Percentiles rank a stretch among this genome's conserved stretches.
phyloP scores from a whole-genome alignment of 1,140 invertebrate species.

The Pachyrhynchus sulphureomaculatus region DNA sequence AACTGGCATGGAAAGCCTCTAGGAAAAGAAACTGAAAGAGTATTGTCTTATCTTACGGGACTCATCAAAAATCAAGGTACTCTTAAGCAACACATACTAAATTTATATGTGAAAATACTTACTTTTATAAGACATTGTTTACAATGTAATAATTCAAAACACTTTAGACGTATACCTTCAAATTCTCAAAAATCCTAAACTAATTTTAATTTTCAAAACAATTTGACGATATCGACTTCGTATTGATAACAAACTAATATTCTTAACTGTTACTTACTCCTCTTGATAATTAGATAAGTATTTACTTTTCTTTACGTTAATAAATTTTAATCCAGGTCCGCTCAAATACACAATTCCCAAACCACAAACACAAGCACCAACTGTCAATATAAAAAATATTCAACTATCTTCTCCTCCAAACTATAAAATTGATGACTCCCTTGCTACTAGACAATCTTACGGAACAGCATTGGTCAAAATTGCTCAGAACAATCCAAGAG shows the following conservation, averaged over 20 bases:
- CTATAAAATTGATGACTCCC: conserved; percentile 77
- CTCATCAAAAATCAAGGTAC: conserved; percentile 64
- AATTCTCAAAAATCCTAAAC: too few species aligned
- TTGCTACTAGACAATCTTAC: conserved; percentile 94
- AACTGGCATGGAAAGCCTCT: conserved; percentile 98
- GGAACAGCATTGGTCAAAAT: conserved; percentile 83
- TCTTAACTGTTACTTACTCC: too few species aligned
- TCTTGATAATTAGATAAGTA: too few species aligned
- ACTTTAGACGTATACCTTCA: too few species aligned
- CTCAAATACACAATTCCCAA: conserved; percentile 49
- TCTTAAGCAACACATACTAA: too few species aligned
- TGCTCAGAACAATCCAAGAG: conserved; percentile 78
- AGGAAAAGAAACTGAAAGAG: conserved; percentile 74
- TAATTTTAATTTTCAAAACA: too few species aligned
- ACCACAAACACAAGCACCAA: conserved; percentile 67
- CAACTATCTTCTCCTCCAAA: conserved; percentile 77
- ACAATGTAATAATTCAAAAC: too few species aligned
- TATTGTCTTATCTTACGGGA: conserved; percentile 69
- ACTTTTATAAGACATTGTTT: too few species aligned
- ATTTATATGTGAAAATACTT: too few species aligned
- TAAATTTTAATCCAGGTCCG: conserved; percentile 15
- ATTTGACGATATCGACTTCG: too few species aligned
- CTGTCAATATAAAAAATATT: conserved; percentile 72
- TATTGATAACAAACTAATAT: too few species aligned
- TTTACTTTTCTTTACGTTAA: too few species aligned